Evolutionary conservation across 2,888 invertebrate species (phyloP), one percentile per base, ranked within the genome.

Genomic region (Pinctada fucata): DNA sequence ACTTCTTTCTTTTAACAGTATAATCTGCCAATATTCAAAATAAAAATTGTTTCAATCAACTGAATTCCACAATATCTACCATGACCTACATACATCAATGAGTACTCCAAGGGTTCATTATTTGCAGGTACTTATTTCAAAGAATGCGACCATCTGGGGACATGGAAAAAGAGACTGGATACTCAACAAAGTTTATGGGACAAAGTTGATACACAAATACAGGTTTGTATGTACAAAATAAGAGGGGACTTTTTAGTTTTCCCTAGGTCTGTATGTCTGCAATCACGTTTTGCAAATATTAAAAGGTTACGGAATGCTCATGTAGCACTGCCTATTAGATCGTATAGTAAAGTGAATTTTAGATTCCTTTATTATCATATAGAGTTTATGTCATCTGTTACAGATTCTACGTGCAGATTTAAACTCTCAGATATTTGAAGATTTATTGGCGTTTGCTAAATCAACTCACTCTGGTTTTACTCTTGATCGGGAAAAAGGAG

Each of bases 341-440:
- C 31, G 31, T 31, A 31, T 31, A 31, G 31, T 31, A 31, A 31
- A 31, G 31, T 31, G 31, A 31, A 31, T 31, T 31, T 31, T 31
- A 31, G 31, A 31, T 31, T 31, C 31, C 31, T 31, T 31, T 31
- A 31, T 31, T 31, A 31, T 31, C 31, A 31, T 31, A 31, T 31
- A 31, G 31, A 31, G 31, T 8, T 10, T 16, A n/a, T 64, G 13
- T 50, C 64, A 72, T 82, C 75, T 65, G 67, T 87, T 88, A 13
- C 79, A 90, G 88, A 85, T 89, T 69, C 77, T 91, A 51, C 88
- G 89, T 69, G 83, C 89, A 45, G 89, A 90, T 69, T 78, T 90
- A 68, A 90, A 90, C 78, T 83, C 86, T 48, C 87, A 88, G 73
- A 88, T 91, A 67, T 90, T 91, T 88, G 91, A 90, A 67, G 91